These are phyloP conservation scores for Takifugu bimaculatus DNA, from an alignment of 2,113 vertebrate species.

Conservation along the genomic window DNA sequence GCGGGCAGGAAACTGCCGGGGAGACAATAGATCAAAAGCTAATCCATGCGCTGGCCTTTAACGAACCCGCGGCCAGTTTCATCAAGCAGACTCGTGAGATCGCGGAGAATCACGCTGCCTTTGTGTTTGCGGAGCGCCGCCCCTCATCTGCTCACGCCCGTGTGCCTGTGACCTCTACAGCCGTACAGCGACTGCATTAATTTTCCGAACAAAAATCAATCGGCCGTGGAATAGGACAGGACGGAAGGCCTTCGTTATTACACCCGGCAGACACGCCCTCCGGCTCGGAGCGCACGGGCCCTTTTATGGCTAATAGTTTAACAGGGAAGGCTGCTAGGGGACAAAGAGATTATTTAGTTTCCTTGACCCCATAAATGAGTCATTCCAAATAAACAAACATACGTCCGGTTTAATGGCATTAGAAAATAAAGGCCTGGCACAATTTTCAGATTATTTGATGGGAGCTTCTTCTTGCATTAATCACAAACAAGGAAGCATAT, in stretches of 20 bases:
- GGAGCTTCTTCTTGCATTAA: constrained; percentile 56
- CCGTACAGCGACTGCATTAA: constrained; percentile 61
- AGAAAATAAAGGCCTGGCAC: constrained; percentile 55
- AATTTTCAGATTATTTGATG: constrained; percentile 53
- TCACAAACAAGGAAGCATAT: constrained; percentile 60
- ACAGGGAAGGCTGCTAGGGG: constrained; percentile 37
- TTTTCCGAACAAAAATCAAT: constrained; percentile 73
- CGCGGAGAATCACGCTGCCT: constrained; percentile 7
- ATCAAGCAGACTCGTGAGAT: constrained; percentile 42
- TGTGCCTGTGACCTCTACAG: constrained; percentile 64
- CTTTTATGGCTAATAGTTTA: constrained; percentile 66
- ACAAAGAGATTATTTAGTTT: constrained; percentile 63
- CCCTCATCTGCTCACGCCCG: constrained; percentile 57
- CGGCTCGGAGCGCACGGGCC: constrained; percentile 43
- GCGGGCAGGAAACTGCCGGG: constrained; percentile 27
- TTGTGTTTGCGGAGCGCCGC: constrained; percentile 32
- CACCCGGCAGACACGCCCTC: constrained; percentile 53
- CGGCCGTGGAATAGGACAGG: constrained; percentile 43
- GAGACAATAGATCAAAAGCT: constrained; percentile 59
- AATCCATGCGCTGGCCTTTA: constrained; percentile 36
- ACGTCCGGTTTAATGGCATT: constrained; percentile 52
- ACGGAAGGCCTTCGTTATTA: constrained; percentile 62
- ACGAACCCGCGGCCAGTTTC: constrained; percentile 46
- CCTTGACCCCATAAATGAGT: constrained; percentile 48
- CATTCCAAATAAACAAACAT: constrained; percentile 62